Evolutionary conservation across 2,888 invertebrate genomes (phyloP).

Genomic region (Creontiades dilutus): DNA sequence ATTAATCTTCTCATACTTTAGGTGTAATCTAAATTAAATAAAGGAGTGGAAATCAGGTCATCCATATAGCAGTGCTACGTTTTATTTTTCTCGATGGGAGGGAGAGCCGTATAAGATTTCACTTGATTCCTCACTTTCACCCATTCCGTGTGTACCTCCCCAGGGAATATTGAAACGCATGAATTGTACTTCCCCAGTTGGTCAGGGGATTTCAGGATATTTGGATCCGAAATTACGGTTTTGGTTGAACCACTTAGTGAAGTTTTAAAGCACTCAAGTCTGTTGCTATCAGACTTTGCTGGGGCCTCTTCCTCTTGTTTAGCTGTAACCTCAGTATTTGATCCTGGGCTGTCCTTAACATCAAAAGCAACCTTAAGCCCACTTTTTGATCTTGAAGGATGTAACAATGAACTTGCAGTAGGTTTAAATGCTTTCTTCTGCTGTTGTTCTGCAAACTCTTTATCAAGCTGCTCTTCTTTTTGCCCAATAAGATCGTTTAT

Average conservation of each 20-base stretch:
- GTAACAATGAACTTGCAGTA: background rate
- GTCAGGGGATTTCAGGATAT: background rate
- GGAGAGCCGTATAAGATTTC: conserved; percentile 49
- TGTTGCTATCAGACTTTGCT: background rate
- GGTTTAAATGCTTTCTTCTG: background rate
- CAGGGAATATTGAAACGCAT: conserved; percentile 50
- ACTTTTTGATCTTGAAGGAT: background rate
- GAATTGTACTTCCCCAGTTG: conserved; percentile 12
- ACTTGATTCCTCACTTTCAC: conserved; percentile 21
- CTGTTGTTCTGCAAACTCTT: background rate
- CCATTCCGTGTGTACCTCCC: conserved; percentile 56
- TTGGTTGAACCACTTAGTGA: conserved; percentile 9
- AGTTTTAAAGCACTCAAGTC: conserved; percentile 24
- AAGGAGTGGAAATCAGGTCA: too few relatives aligned
- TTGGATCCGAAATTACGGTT: background rate
- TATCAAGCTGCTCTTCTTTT: conserved; percentile 25
- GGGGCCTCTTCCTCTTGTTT: background rate
- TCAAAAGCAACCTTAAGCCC: conserved; percentile 38
- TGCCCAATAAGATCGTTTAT: background rate
- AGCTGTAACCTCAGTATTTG: background rate
- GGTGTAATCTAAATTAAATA: background rate
- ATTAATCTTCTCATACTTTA: background rate
- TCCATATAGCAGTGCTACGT: background rate
- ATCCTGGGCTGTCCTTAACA: background rate
- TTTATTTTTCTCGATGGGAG: conserved; percentile 14